These are phyloP conservation scores for Macheiramphus alcinus DNA, from an alignment of 2,113 vertebrate genomes.

Conservation along the genomic window DNA sequence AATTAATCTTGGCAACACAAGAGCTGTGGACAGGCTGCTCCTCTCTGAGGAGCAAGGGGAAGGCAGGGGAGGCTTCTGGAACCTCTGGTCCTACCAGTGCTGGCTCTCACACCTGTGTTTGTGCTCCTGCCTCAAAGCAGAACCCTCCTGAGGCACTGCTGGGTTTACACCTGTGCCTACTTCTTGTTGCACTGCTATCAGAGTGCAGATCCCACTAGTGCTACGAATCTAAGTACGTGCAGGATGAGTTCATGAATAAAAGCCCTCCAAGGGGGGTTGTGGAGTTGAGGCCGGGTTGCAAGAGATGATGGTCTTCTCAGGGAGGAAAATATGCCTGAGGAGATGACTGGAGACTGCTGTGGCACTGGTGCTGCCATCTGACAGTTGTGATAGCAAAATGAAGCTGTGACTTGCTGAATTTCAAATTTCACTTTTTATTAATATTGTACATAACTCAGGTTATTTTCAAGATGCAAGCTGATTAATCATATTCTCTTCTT, in stretches of 20 bases:
- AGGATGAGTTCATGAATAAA: not conserved
- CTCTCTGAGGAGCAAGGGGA: not conserved
- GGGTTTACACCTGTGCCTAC: not conserved
- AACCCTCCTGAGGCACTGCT: not conserved
- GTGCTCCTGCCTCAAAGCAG: not conserved
- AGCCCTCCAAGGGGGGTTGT: not conserved
- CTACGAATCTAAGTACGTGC: not conserved
- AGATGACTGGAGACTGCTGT: not conserved
- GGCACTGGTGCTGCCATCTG: not conserved
- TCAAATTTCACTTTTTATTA: not conserved
- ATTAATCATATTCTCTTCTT: not conserved
- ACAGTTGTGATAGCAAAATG: not conserved
- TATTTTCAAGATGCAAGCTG: not conserved
- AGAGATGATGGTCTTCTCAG: not conserved
- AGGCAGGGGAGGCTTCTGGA: not conserved
- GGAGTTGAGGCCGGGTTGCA: not conserved
- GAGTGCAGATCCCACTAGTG: not conserved
- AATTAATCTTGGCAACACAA: not conserved
- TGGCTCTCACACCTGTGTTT: not conserved
- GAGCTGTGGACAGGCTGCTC: not conserved
- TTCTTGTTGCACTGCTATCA: fast-evolving
- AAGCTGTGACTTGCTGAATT: not conserved
- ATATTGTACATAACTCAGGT: not conserved
- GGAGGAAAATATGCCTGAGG: not conserved
- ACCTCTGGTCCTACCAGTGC: not conserved